Conservation (phyloP, 2,888 invertebrate genomes). For the Pteria penguin region DNA sequence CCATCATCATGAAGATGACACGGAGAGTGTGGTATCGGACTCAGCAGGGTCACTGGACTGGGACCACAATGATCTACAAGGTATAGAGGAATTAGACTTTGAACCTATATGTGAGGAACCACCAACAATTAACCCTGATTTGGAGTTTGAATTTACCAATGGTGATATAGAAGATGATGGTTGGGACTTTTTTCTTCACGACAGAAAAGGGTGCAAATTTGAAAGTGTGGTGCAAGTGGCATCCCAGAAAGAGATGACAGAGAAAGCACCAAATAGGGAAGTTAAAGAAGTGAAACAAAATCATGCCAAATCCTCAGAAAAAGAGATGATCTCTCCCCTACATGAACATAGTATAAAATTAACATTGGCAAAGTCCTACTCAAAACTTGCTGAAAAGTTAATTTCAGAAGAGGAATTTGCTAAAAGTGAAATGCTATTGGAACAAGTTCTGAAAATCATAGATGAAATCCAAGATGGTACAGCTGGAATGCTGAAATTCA, state of each 20-base stretch:
- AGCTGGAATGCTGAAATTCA: slow-evolving; percentile 67
- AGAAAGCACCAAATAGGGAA: slow-evolving; percentile 20
- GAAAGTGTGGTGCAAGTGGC: slow-evolving; percentile 67
- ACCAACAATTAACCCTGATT: slow-evolving; percentile 64
- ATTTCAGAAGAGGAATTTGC: slow-evolving; percentile 66
- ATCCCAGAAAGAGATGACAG: slow-evolving; percentile 29
- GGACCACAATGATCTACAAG: slow-evolving; percentile 61
- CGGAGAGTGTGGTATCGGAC: slow-evolving; percentile 53
- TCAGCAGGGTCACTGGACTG: slow-evolving; percentile 60
- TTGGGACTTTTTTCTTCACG: slow-evolving; percentile 71
- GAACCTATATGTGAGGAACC: slow-evolving; percentile 54
- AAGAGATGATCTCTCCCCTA: slow-evolving; percentile 67
- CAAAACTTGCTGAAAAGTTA: slow-evolving; percentile 67
- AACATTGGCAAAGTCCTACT: slow-evolving; percentile 67
- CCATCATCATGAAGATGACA: slow-evolving; percentile 50
- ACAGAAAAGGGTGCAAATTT: slow-evolving; percentile 66
- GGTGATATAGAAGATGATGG: slow-evolving; percentile 67
- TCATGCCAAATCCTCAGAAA: slow-evolving; percentile 29
- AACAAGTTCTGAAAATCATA: slow-evolving; percentile 71
- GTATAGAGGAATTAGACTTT: slow-evolving; percentile 58
- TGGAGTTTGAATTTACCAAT: slow-evolving; percentile 67
- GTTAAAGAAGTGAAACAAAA: slow-evolving; percentile 24
- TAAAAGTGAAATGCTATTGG: slow-evolving; percentile 70
- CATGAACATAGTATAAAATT: slow-evolving; percentile 69
- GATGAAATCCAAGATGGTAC: slow-evolving; percentile 74